Evolutionary conservation across 2,888 invertebrate species (phyloP).

Genomic region (Lutraria lutraria): DNA sequence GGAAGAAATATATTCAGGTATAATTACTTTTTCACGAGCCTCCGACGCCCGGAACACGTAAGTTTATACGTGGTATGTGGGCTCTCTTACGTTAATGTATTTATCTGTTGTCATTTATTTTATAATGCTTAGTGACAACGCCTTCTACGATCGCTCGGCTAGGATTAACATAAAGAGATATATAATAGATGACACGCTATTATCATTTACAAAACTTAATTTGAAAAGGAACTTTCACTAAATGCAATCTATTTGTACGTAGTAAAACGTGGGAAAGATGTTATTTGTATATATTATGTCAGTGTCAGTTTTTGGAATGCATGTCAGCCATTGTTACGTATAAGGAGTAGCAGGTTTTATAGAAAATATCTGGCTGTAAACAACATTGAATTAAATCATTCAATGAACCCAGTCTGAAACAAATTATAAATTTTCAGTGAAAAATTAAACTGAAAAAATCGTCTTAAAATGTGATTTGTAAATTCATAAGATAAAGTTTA

Average conservation of each 20-base stretch:
- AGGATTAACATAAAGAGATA: slow-evolving; percentile 22
- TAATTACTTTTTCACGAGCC: slow-evolving; percentile 36
- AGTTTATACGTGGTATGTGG: slow-evolving; percentile 33
- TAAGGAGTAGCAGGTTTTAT: background rate
- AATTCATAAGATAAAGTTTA: too few species aligned
- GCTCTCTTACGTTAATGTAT: slow-evolving; percentile 19
- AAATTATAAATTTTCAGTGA: too few species aligned
- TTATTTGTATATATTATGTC: background rate
- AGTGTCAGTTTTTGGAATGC: slow-evolving; percentile 4
- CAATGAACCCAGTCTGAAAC: too few species aligned
- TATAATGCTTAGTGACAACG: slow-evolving; percentile 35
- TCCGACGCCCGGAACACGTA: slow-evolving; percentile 26
- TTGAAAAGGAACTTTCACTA: slow-evolving; percentile 23
- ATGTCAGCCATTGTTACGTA: background rate
- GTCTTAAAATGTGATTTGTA: too few species aligned
- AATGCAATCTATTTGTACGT: slow-evolving; percentile 22
- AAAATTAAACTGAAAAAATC: too few species aligned
- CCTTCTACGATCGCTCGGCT: slow-evolving; percentile 32
- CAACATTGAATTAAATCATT: too few species aligned
- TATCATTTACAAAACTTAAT: slow-evolving; percentile 27
- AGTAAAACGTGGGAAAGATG: slow-evolving; percentile 16
- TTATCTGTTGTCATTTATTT: slow-evolving; percentile 36
- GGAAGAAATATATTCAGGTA: slow-evolving; percentile 24
- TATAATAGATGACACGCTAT: slow-evolving; percentile 23
- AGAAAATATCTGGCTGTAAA: too few species aligned